Conservation (phyloP, 2,797 vertebrate species). For the Morelia viridis region DNA sequence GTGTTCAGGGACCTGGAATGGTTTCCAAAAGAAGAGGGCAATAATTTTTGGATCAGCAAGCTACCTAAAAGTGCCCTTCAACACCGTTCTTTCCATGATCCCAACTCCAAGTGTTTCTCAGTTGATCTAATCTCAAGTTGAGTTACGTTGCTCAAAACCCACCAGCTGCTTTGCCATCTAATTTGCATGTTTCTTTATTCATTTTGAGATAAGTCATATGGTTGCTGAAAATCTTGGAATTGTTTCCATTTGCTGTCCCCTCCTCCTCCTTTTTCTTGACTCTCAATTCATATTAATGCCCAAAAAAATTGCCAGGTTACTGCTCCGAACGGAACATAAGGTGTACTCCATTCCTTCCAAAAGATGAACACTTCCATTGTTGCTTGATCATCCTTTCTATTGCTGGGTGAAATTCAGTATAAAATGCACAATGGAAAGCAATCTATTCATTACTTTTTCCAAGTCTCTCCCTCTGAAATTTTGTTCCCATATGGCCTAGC, state of each 20-base stretch:
- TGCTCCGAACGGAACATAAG: slow-evolving; percentile 57
- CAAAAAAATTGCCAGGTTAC: slow-evolving; percentile 56
- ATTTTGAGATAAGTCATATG: slow-evolving; percentile 72
- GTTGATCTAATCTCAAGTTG: slow-evolving; percentile 59
- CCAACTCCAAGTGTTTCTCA: slow-evolving; percentile 39
- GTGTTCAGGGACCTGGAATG: background rate
- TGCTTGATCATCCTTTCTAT: slow-evolving; percentile 59
- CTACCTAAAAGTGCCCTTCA: slow-evolving; percentile 19
- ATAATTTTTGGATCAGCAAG: background rate
- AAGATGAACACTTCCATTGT: slow-evolving; percentile 61
- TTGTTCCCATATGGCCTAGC: slow-evolving; percentile 5
- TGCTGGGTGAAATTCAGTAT: slow-evolving; percentile 62
- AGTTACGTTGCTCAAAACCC: slow-evolving; percentile 70
- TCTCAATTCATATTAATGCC: slow-evolving; percentile 59
- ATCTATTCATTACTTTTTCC: slow-evolving; percentile 45
- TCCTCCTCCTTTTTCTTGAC: slow-evolving; percentile 43
- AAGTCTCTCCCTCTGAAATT: slow-evolving; percentile 25
- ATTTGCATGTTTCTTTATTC: slow-evolving; percentile 68
- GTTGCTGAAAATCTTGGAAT: slow-evolving; percentile 68
- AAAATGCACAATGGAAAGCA: slow-evolving; percentile 53
- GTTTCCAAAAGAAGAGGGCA: background rate
- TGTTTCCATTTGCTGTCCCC: slow-evolving; percentile 57
- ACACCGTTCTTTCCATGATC: slow-evolving; percentile 41
- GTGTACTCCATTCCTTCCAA: slow-evolving; percentile 60
- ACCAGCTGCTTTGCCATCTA: slow-evolving; percentile 62